Base-by-base conservation (phyloP, 2,797 vertebrate genomes). In the Pangasius krempfi region DNA sequence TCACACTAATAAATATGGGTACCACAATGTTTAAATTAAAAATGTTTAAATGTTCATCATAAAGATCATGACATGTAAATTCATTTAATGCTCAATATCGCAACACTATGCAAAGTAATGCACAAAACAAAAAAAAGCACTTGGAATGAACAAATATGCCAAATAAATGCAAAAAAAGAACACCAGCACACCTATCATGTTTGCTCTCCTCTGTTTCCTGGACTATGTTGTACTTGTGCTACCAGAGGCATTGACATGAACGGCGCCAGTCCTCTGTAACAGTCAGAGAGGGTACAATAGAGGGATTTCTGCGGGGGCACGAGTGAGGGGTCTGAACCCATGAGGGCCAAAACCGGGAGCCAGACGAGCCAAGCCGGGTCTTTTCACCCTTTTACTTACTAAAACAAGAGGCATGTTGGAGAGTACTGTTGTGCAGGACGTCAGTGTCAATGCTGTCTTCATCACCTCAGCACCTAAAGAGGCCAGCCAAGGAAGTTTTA, bases 401-500 rank as follows among this genome's bases (percentile, higher is more conserved):
- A 82, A 89, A 86, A 87, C 85, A 89, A 78, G 85, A 60, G 76
- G 37, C 75, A 80, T 81, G 33, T 22, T 78, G 68, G 64, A 75
- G 78, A 89, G 64, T 79, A 78, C 68, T 22, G 20, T 72, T 73
- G 81, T 30, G 78, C 79, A 52, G 44, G 80, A 54, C 18, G 50
- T 84, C 88, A 84, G 80, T 56, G 81, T 54, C 22, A 50, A 80
- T 83, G 79, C 56, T 60, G 58, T 86, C 88, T 89, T 89, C 70
- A 89, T 89, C 70, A 68, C 79, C 84, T 83, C 10, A 54, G 58
- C 16, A 37, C 47, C 54, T 56, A 76, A 75, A 83, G 68, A 79
- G 37, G 85, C 47, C 88, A 64, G 78, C 56, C 68, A 75, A 86
- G 66, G 68, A 60, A 25, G 40, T 27, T 89, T 82, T 89, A 89